Base-by-base conservation (phyloP, 2,888 invertebrate species). In the Vanessa cardui region DNA sequence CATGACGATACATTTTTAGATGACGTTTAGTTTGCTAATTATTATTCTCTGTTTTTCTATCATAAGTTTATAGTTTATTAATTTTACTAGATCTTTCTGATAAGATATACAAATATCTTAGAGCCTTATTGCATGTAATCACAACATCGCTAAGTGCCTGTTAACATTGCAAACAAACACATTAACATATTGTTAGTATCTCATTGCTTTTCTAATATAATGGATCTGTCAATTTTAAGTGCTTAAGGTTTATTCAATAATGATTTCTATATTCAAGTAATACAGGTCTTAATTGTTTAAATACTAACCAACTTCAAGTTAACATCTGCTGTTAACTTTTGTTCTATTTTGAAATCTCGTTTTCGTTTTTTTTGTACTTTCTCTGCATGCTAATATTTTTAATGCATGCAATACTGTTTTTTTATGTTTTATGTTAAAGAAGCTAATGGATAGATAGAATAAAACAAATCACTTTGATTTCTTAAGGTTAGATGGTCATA, bases 71-170 rank as follows among this genome's bases (percentile, higher is more conserved):
- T 31, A 54, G 44, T 44, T 56, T 61, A 61, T 61, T 16, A 15
- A 31, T 54, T 6, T 52, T 26, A 15, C 20, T 26, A 52, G 21
- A 16, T 52, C 26, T 26, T 16, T 31, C 52, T n/a, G 52, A 54
- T 54, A 5, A 26, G 6, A 31, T 31, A 26, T 26, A 31, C 18
- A 47, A 60, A 72, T 68, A 69, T 54, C 31, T 54, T 54, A 31
- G 26, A 54, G n/a, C 68, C 67, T 72, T 67, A 65, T 59, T 64
- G 64, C 70, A 61, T 63, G 64, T 74, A 74, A 79, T 81, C 78
- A 82, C 80, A 84, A 79, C 80, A 78, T 71, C 71, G 69, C 68
- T 78, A 63, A 71, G 70, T 72, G 70, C 62, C 47, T 44, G 50
- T 39, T 56, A 39, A 39, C 45, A 64, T 50, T 61, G 46, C 56